phyloP scores from a whole-genome alignment of 2,797 vertebrate genomes.

The Balearica regulorum region DNA sequence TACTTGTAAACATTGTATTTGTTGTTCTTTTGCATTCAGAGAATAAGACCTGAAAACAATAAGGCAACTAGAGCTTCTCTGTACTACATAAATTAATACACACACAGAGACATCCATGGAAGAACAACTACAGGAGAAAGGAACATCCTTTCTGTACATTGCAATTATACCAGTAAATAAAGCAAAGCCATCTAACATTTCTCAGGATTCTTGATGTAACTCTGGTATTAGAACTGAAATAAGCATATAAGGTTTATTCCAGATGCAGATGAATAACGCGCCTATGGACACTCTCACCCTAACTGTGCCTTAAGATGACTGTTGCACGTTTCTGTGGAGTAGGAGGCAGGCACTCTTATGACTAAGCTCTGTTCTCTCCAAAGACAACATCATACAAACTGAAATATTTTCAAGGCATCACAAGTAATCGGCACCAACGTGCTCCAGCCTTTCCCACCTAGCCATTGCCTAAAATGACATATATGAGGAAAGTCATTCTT shows the following conservation, averaged over 20 bases:
- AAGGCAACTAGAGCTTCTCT: neutral
- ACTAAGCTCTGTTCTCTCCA: neutral
- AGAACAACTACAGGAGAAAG: neutral
- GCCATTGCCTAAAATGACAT: neutral
- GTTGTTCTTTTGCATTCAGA: neutral
- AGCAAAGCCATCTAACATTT: neutral
- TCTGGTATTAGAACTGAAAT: neutral
- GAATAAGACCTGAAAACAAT: neutral
- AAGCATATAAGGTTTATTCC: neutral
- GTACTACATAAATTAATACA: neutral
- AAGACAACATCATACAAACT: neutral
- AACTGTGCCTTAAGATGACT: neutral
- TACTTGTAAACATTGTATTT: conserved; percentile 10
- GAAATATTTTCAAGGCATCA: neutral
- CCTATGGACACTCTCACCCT: neutral
- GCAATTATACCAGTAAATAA: neutral
- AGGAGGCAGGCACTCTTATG: neutral
- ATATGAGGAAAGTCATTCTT: neutral
- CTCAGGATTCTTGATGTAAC: neutral
- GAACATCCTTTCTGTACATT: neutral
- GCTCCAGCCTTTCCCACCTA: neutral
- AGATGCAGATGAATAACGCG: neutral
- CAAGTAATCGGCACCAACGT: neutral
- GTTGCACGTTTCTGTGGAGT: neutral
- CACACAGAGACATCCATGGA: neutral